Base-by-base conservation (phyloP, 2,113 vertebrate species). In the Sinocyclocheilus grahami region DNA sequence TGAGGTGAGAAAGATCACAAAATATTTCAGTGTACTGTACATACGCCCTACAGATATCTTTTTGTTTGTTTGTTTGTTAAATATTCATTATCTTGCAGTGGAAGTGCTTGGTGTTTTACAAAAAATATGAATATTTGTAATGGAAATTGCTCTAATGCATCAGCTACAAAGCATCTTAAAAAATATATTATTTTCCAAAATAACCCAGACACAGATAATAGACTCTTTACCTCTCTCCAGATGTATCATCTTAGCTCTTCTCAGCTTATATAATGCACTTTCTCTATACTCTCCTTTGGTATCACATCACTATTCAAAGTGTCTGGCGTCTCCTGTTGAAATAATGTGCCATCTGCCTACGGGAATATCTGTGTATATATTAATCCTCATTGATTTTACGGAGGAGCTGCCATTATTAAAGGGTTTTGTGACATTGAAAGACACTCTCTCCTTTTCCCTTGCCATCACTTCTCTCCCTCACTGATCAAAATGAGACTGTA, bases 1-100 rank as follows among this genome's bases (percentile, higher is more conserved):
- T 20, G 97, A 98, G 96, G 97, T 98, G 94, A 86, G 93, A 83
- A 62, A 18, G 24, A 53, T 27, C 4, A 39, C 22, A 16, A 63
- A 24, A 3, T 58, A 16, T 18, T 20, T 78, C 8, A 20, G 37
- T 80, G 20, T 62, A 4, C 22, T n/a, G 2, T 18, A 79, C 51
- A 58, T 33, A 20, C 37, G 18, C 10, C 27, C 11, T 58, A 58
- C 20, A 60, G 5, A 1, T 65, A n/a, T 80, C n/a, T 63, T 3
- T 42, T 20, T 33, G 30, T 33, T 33, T 42, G 39, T 48, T 48
- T 39, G 48, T 77, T 60, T 79, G 20, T 63, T 65, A n/a, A 48
- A 20, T 24, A 48, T 65, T 63, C 12, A 30, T 81, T 81, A 65
- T 81, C 63, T 42, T 46, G 8, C 6, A 81, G 16, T 18, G n/a